Conservation (phyloP, 1,140 invertebrate species). For the Penaeus indicus region DNA sequence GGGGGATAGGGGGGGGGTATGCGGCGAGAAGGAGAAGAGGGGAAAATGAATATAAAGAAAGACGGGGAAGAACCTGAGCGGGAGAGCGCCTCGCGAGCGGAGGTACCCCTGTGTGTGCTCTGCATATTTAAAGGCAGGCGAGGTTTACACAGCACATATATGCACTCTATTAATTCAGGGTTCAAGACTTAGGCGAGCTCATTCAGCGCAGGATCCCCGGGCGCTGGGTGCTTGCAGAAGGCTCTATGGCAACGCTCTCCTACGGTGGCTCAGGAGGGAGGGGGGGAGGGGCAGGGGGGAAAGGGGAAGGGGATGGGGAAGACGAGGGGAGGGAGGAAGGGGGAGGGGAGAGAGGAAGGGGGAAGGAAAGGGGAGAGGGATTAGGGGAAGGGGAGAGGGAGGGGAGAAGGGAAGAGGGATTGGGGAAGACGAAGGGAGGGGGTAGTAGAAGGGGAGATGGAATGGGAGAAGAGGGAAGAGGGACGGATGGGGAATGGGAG, state of each 20-base stretch:
- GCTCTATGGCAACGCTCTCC: background rate
- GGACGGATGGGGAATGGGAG: background rate
- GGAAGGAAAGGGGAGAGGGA: background rate
- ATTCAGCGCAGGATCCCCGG: constrained; percentile 3
- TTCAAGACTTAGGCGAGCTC: constrained; percentile 15
- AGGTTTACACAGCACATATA: constrained; percentile 24
- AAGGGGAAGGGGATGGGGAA: background rate
- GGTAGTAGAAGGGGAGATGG: background rate
- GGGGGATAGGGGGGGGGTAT: too few species aligned
- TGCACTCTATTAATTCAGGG: constrained; percentile 21
- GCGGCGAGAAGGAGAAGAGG: too few species aligned
- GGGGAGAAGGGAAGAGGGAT: background rate
- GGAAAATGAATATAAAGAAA: too few species aligned
- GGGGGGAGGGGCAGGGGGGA: background rate
- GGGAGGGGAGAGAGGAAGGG: background rate
- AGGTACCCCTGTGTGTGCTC: too few species aligned
- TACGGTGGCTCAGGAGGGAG: background rate
- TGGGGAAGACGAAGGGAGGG: too few species aligned
- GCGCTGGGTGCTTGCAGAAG: constrained; percentile 4
- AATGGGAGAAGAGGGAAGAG: background rate
- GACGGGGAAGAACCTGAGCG: too few species aligned
- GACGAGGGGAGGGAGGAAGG: background rate
- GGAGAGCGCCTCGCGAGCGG: too few species aligned
- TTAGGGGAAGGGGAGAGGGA: background rate
- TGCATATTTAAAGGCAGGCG: background rate